Evolutionary conservation across 2,888 invertebrate genomes (phyloP).

Genomic region (Pandemis corylana): DNA sequence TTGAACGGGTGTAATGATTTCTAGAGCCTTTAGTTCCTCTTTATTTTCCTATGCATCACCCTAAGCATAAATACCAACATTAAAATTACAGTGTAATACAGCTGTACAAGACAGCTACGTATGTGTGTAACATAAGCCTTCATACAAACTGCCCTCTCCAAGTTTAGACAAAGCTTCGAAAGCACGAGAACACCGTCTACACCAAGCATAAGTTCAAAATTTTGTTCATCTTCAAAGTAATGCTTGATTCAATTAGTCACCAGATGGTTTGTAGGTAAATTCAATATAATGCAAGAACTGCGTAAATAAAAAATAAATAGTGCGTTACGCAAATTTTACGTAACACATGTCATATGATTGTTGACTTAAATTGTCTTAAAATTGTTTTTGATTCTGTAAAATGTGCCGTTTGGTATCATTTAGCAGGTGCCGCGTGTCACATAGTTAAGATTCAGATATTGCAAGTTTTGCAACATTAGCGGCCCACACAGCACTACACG

Average conservation of each 20-base stretch:
- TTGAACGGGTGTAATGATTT: neutral
- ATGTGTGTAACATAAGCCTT: too few species aligned
- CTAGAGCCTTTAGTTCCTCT: neutral
- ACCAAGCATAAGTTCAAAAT: too few species aligned
- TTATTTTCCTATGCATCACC: neutral
- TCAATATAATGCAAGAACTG: neutral
- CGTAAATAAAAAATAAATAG: neutral
- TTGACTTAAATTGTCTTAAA: constrained; percentile 15
- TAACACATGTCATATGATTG: neutral
- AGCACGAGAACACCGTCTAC: too few species aligned
- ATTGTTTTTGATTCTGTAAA: constrained; percentile 37
- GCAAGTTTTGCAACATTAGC: constrained; percentile 35
- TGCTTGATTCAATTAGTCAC: too few species aligned
- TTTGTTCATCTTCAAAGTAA: too few species aligned
- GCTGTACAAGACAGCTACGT: too few species aligned
- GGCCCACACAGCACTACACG: constrained; percentile 26
- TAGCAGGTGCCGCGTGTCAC: constrained; percentile 15
- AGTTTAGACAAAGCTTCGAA: too few species aligned
- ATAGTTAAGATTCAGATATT: constrained; percentile 27
- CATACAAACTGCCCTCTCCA: too few species aligned
- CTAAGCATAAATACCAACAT: neutral
- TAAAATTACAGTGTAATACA: too few species aligned
- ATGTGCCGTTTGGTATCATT: constrained; percentile 10
- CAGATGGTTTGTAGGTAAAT: too few species aligned
- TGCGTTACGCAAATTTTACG: neutral